Conservation (phyloP, 2,888 invertebrate genomes). For the Pogonocherus hispidulus region DNA sequence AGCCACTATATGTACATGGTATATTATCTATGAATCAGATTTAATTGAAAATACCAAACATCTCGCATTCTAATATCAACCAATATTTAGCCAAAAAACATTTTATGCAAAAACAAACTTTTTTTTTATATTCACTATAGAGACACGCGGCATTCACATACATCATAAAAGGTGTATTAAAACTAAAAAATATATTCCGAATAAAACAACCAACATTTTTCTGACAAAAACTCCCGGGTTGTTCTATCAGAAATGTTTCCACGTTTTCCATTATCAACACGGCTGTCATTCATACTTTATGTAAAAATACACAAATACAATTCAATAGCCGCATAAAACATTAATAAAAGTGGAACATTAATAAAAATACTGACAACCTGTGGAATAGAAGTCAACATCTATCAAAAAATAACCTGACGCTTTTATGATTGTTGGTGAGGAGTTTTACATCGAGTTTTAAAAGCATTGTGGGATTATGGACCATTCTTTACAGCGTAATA, state of each 20-base stretch:
- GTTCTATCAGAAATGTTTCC: conserved; percentile 18
- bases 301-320: conserved; percentile 35
- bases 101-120: too few relatives aligned
- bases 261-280: conserved; percentile 30
- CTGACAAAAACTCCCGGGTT: conserved; percentile 20
- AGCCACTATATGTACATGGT: too few relatives aligned
- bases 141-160: conserved; percentile 4
- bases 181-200: conserved; percentile 23
- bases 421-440: conserved; percentile 31
- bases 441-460: conserved; percentile 30
- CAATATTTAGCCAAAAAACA: too few relatives aligned
- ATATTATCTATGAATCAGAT: too few relatives aligned
- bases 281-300: conserved; percentile 35
- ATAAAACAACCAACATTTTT: conserved; percentile 25
- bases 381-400: conserved; percentile 53
- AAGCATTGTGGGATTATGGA: conserved; percentile 22
- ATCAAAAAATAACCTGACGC: conserved; percentile 43
- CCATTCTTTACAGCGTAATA: conserved; percentile 17
- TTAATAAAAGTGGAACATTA: conserved; percentile 39
- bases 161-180: conserved; percentile 19
- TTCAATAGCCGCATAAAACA: conserved; percentile 30
- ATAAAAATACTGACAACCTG: conserved; percentile 52
- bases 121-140: too few relatives aligned
- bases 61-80: too few relatives aligned
- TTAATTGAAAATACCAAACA: too few relatives aligned